Base-by-base conservation (phyloP, 2,888 invertebrate genomes). In the Meiosimyza platycephala region DNA sequence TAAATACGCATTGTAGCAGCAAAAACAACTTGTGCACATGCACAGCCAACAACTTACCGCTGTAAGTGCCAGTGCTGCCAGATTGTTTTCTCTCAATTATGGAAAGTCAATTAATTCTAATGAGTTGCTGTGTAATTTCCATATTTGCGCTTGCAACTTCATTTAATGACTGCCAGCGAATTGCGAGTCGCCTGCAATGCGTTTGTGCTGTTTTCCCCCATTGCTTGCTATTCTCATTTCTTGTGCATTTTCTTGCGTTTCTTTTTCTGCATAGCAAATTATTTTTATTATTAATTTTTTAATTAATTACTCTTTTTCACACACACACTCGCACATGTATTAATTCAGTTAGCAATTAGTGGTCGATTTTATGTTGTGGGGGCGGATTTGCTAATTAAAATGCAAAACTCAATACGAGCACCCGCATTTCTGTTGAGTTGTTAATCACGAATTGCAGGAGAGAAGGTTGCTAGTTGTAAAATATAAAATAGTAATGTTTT, bases 81-180 rank as follows among this genome's bases (percentile, higher is more conserved):
- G 62, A 62, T 63, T 70, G 70, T 70, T 82, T 80, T 81, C 81
- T 40, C 40, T 81, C 83, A 80, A 81, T 83, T 83, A 82, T 83
- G 82, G 82, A 79, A 81, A 83, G 83, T 83, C 83, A 83, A 83
- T 83, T 83, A 83, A 83, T 83, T 83, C 83, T 83, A 82, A 78
- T 78, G 78, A 76, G 76, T 72, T 71, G 71, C 75, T 66, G 65
- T 82, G 81, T 81, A 79, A 82, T 82, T 83, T 83, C 81, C 83
- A 83, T 83, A 83, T 83, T 82, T 71, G 71, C 79, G 79, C 80
- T 81, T 80, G 82, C 83, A 83, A 82, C 83, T 82, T 82, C 80
- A 82, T 82, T 82, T 80, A 82, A 81, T 80, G 82, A 81, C 79
- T 81, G 81, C 78, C 50, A 55, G 50, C 28, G 50, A 65, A 64